These are phyloP conservation scores for Nymphalis io DNA, from an alignment of 1,140 invertebrate genomes.

Conservation along the genomic window DNA sequence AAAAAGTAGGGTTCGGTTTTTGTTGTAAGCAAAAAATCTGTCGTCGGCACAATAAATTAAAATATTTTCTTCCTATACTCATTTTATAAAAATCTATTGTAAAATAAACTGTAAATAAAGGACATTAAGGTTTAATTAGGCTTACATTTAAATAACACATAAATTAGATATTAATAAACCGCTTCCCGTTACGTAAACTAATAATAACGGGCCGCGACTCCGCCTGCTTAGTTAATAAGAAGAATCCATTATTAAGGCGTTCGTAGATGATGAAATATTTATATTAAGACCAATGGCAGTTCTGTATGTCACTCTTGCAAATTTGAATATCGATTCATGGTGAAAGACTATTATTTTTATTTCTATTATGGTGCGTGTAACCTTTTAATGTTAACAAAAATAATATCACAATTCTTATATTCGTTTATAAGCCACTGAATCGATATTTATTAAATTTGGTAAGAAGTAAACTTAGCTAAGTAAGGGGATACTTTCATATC, in stretches of 20 bases:
- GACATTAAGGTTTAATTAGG: neutral
- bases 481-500: too few relatives aligned
- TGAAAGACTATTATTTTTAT: too few relatives aligned
- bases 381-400: too few relatives aligned
- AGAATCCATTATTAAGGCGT: neutral
- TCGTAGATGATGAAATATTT: neutral
- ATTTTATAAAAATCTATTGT: neutral
- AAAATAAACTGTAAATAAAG: conserved; percentile 3
- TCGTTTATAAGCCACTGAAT: too few relatives aligned
- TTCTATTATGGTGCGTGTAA: too few relatives aligned
- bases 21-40: conserved; percentile 41
- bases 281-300: too few relatives aligned
- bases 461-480: too few relatives aligned
- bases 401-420: too few relatives aligned
- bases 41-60: conserved; percentile 40
- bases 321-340: too few relatives aligned
- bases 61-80: conserved; percentile 28
- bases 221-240: conserved; percentile 8
- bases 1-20: conserved; percentile 29
- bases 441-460: too few relatives aligned
- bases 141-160: neutral
- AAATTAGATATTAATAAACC: conserved; percentile 13
- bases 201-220: conserved; percentile 3
- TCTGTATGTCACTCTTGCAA: too few relatives aligned
- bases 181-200: conserved; percentile 7